phyloP scores from a whole-genome alignment of 2,888 invertebrate species.

The Hoplodrina ambigua region DNA sequence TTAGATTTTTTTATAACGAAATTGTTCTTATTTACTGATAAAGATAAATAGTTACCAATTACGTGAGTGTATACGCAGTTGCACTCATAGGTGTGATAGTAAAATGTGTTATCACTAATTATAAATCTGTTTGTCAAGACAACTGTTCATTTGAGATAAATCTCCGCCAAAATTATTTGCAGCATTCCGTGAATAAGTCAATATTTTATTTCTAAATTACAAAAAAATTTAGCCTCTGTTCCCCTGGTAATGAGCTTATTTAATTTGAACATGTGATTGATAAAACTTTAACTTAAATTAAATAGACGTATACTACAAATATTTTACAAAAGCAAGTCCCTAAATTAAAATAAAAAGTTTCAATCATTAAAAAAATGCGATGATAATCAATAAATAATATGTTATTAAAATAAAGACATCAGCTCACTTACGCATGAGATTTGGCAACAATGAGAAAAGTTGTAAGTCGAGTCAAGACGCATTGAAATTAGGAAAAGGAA shows the following conservation, averaged over 20 bases:
- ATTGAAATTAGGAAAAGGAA: neutral
- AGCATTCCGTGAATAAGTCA: neutral
- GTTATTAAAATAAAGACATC: constrained; percentile 2
- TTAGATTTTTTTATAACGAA: constrained; percentile 11
- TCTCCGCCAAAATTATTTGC: neutral
- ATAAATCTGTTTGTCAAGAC: neutral
- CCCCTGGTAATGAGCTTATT: no score
- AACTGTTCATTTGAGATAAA: neutral
- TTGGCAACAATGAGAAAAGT: neutral
- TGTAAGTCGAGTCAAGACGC: no score
- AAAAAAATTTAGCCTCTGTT: no score
- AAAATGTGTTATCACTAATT: constrained; percentile 3
- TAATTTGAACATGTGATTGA: no score
- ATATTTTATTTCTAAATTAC: no score
- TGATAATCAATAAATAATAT: constrained; percentile 3
- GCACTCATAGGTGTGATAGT: neutral
- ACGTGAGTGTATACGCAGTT: neutral
- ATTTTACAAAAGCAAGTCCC: neutral
- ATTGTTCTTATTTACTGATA: constrained; percentile 8
- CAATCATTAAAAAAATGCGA: neutral
- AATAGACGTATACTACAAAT: no score
- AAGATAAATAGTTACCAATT: no score
- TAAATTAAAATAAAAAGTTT: neutral
- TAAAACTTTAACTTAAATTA: neutral
- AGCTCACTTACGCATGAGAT: neutral